A percentile compares a stretch with the other conserved stretches of the same genome.
phyloP scores from a whole-genome alignment of 2,113 vertebrate genomes.

The Okapia johnstoni region DNA sequence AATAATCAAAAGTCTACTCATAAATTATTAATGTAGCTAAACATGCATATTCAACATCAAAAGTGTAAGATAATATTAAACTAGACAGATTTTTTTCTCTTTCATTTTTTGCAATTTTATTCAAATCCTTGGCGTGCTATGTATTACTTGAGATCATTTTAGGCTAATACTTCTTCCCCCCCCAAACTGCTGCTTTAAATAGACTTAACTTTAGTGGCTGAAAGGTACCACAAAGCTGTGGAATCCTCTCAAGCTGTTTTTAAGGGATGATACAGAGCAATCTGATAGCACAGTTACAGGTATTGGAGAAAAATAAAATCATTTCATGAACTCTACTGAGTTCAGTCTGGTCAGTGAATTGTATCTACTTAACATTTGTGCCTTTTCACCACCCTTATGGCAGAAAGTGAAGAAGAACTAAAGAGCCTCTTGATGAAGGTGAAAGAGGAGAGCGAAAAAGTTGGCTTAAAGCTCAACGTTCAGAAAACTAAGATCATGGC shows the following conservation, averaged over 20 bases:
- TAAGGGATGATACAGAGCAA: neutral
- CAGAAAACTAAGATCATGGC: no score
- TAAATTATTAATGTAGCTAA: neutral
- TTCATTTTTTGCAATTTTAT: neutral
- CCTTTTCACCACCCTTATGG: no score
- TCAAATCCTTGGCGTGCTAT: neutral
- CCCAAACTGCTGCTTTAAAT: neutral
- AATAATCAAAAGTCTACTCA: neutral
- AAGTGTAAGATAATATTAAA: neutral
- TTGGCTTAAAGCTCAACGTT: no score
- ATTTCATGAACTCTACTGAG: neutral
- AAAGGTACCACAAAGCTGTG: neutral
- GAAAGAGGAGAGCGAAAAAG: no score
- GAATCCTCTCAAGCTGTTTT: neutral
- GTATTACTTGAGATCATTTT: neutral
- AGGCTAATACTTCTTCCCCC: neutral
- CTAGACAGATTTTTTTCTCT: neutral
- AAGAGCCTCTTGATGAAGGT: no score
- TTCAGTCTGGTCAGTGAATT: neutral
- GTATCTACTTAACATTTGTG: neutral
- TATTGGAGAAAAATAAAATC: neutral
- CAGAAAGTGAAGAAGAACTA: no score
- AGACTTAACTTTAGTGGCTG: neutral
- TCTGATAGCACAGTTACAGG: neutral
- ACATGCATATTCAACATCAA: neutral